Percentiles rank a stretch among this genome's conserved stretches.
Evolutionary conservation across 1,140 invertebrate genomes (phyloP).

Genomic region (Paraescarpia echinospica): DNA sequence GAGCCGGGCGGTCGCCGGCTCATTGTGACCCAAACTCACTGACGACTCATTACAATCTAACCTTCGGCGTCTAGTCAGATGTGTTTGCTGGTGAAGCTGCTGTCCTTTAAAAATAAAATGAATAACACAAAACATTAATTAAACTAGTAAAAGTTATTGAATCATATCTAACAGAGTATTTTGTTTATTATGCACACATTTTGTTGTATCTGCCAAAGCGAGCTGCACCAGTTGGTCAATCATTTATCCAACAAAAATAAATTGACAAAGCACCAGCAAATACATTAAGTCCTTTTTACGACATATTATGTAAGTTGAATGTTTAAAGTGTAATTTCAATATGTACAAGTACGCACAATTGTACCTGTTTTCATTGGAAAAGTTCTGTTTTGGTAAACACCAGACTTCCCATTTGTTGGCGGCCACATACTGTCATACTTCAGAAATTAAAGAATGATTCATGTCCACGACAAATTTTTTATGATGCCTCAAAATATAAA

Average conservation of each 20-base stretch:
- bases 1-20: background rate
- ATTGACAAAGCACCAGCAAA: background rate
- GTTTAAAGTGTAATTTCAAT: too few species aligned
- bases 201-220: background rate
- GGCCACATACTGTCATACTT: too few species aligned
- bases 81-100: background rate
- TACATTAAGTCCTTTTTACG: background rate
- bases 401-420: too few species aligned
- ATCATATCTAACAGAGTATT: background rate
- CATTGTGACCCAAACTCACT: background rate
- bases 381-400: too few species aligned
- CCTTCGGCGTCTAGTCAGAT: background rate
- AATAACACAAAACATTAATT: background rate
- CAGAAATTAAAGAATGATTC: too few species aligned
- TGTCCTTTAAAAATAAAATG: background rate
- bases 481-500: too few species aligned
- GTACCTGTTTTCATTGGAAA: too few species aligned
- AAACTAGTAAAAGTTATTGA: background rate
- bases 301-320: background rate
- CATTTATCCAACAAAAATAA: background rate
- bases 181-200: background rate
- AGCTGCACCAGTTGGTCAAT: background rate
- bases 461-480: too few species aligned
- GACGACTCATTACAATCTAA: background rate
- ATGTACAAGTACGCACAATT: too few species aligned